Evolutionary conservation across 2,888 invertebrate species (phyloP).

Genomic region (Spialia ferax): DNA sequence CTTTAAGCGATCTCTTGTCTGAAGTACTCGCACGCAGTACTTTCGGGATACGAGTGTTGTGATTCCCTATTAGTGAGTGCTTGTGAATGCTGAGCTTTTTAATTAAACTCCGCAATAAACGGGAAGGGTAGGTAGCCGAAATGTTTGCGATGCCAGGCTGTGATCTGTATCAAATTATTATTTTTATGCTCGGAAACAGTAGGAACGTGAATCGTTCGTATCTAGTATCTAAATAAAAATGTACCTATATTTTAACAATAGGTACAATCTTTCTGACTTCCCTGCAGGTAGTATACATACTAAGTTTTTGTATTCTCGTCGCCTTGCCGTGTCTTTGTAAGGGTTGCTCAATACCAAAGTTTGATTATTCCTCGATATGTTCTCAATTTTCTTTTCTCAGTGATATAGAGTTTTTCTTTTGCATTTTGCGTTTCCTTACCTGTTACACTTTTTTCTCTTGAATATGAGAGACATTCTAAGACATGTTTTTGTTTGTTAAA

Average conservation of each 20-base stretch:
- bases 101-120: conserved; percentile 70
- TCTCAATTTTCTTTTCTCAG: conserved; percentile 27
- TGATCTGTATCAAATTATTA: conserved; percentile 42
- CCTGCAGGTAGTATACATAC: background rate
- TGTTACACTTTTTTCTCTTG: conserved; percentile 7
- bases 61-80: conserved; percentile 72
- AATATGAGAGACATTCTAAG: background rate
- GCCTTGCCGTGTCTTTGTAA: conserved; percentile 8
- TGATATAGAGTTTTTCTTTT: conserved; percentile 19
- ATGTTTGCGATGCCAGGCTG: conserved; percentile 48
- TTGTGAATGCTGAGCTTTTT: conserved; percentile 73
- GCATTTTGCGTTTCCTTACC: conserved; percentile 8
- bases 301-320: conserved; percentile 5
- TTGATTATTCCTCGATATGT: conserved; percentile 34
- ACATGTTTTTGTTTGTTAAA: background rate
- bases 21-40: conserved; percentile 57
- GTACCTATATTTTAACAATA: background rate
- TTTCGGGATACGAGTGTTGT: conserved; percentile 60
- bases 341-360: conserved; percentile 27
- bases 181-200: no score
- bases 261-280: background rate
- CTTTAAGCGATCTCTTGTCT: conserved; percentile 57
- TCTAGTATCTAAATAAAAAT: background rate
- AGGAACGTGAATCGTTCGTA: no score
- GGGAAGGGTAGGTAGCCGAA: conserved; percentile 51